A percentile compares a stretch with the other conserved stretches of the same genome.
Conservation (phyloP, 2,797 vertebrate species). For the Paramormyrops hopkinsi region DNA sequence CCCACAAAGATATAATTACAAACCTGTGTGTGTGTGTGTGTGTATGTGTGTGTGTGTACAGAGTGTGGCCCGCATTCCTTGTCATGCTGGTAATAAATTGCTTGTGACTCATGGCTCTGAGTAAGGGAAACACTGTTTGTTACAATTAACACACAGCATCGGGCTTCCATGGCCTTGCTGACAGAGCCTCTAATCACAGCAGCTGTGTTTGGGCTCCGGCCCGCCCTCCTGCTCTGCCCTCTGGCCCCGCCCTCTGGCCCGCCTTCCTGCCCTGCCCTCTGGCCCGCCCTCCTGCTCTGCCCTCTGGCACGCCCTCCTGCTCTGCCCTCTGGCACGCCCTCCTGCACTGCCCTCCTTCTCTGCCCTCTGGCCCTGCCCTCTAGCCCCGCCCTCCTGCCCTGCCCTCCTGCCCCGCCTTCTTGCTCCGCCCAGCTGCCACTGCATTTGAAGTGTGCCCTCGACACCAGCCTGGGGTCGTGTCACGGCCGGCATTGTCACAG, state of each 20-base stretch:
- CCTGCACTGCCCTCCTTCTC: not conserved
- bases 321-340: not conserved
- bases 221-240: not conserved
- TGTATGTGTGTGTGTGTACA: not conserved
- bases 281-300: not conserved
- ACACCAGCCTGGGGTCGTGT: not conserved
- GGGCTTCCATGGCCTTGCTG: not conserved
- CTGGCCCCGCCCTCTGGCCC: too few relatives aligned
- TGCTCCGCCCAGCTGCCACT: not conserved
- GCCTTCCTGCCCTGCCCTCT: too few relatives aligned
- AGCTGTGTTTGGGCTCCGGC: not conserved
- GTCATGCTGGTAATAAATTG: not conserved
- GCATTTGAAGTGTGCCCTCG: not conserved
- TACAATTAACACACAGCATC: not conserved
- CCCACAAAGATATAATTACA: not conserved
- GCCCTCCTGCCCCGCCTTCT: not conserved
- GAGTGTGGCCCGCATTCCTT: not conserved
- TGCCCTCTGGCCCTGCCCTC: not conserved
- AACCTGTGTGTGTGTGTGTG: not conserved
- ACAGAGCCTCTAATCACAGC: not conserved
- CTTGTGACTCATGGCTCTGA: not conserved
- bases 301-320: not conserved
- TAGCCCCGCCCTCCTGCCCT: not conserved
- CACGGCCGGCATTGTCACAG: not conserved
- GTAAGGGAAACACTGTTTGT: not conserved